Evolutionary conservation across 2,113 vertebrate genomes (phyloP).

Genomic region (Oreochromis niloticus): DNA sequence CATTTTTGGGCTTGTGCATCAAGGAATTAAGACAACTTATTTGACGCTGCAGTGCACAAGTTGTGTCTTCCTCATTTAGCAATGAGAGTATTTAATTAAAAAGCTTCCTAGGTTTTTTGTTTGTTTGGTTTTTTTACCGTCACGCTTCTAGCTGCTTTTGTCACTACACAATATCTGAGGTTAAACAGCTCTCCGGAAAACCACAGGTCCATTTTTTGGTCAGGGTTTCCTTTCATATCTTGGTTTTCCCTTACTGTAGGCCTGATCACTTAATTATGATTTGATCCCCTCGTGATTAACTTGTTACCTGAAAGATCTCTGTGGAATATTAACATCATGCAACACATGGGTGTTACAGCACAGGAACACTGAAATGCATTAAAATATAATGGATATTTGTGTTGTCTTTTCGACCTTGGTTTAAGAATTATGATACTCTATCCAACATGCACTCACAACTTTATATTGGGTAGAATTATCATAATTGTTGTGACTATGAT

Average conservation of each 20-base stretch:
- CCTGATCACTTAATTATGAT: background rate
- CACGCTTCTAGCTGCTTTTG: background rate
- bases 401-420: background rate
- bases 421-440: background rate
- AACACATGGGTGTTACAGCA: background rate
- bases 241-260: background rate
- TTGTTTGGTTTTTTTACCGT: rapidly evolving
- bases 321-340: background rate
- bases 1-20: background rate
- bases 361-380: background rate
- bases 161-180: background rate
- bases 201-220: rapidly evolving
- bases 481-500: background rate
- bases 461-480: background rate
- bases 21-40: background rate
- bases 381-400: background rate
- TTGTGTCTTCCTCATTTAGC: background rate
- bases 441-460: background rate
- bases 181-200: background rate
- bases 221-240: background rate
- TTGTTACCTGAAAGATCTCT: background rate
- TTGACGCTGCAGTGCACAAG: background rate
- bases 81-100: background rate
- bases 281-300: rapidly evolving
- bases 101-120: background rate